Base-by-base conservation (phyloP, 1,140 invertebrate species). In the Drosophila punjabiensis region DNA sequence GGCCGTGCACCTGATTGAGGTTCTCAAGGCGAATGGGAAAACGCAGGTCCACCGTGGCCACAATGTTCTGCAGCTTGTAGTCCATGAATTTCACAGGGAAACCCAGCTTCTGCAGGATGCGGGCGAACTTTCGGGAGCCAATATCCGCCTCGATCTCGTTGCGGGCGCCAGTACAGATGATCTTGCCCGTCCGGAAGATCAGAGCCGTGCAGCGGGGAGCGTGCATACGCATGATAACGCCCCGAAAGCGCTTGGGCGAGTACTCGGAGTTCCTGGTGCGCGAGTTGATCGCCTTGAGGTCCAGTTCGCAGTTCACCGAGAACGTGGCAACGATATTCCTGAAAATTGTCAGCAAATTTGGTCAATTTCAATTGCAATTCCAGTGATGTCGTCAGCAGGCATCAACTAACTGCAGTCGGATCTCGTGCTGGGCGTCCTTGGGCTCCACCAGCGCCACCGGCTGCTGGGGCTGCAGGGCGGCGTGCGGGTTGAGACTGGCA, bases 61-160 rank as follows among this genome's bases (percentile, higher is more conserved):
- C 99, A 94, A 99, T 99, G 93, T 99, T 99, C 94, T 99, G 99
- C 84, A 99, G 96, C 95, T 99, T 99, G 92, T 99, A 99, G 90
- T 99, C 97, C 33, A 96, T 94, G 93, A 99, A 99, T 93, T 98
- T 98, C 0, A 98, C 98, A n/a, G 96, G 95, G 94, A 99, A 99
- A 59, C 98, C 98, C 16, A 99, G 94, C 94, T 99, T 99, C 93
- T 99, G 98, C 62, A 99, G 97, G 92, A 99, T 99, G 92, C 99
- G 95, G 14, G 98, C 98, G 95, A 99, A 99, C 94, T 99, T 99
- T 84, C 98, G 95, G 2, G 98, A 97, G 14, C 99, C 99, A 74
- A 99, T 94, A 92, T 97, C 95, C 1, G 98, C 98, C 93, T 98
- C 96, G 66, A 98, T 96, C 94, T 99, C 99, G 94, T 98, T 99